A percentile compares a stretch with the other conserved stretches of the same genome.
Conservation (phyloP, 1,140 invertebrate species). For the Hestina assimilis region DNA sequence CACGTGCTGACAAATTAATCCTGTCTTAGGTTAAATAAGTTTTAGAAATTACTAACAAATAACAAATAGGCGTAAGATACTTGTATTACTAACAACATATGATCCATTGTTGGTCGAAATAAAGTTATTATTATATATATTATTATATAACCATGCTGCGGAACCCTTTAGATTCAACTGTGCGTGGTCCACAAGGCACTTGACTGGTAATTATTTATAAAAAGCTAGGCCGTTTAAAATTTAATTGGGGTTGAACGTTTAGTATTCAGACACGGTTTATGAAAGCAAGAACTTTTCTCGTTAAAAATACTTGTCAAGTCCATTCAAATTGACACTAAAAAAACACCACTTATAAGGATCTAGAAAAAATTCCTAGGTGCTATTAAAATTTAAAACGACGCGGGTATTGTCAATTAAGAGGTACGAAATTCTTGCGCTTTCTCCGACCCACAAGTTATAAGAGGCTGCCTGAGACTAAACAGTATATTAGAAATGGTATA, state of each 20-base stretch:
- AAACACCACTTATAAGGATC: slow-evolving; percentile 1
- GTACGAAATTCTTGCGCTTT: slow-evolving; percentile 42
- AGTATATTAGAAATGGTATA: not conserved
- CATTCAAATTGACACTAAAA: slow-evolving; percentile 15
- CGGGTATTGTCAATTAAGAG: slow-evolving; percentile 28
- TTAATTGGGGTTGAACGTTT: slow-evolving; percentile 12
- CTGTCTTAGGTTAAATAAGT: too few species aligned
- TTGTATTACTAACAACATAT: too few species aligned
- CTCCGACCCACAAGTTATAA: slow-evolving; percentile 38
- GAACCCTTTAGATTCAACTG: too few species aligned
- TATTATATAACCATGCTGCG: too few species aligned
- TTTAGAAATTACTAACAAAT: too few species aligned
- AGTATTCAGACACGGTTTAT: slow-evolving; percentile 7
- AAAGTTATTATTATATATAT: too few species aligned
- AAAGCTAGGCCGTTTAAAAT: slow-evolving; percentile 4
- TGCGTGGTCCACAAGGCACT: too few species aligned
- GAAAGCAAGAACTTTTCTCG: slow-evolving; percentile 18
- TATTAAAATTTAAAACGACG: slow-evolving; percentile 13
- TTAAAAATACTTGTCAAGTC: slow-evolving; percentile 19
- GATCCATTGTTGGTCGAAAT: too few species aligned
- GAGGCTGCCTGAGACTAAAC: not conserved
- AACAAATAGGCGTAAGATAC: too few species aligned
- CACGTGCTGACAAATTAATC: too few species aligned
- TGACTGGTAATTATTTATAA: not conserved
- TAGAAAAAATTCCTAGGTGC: slow-evolving; percentile 12